phyloP scores from a whole-genome alignment of 2,888 invertebrate genomes.

The Argyresthia goedartella region DNA sequence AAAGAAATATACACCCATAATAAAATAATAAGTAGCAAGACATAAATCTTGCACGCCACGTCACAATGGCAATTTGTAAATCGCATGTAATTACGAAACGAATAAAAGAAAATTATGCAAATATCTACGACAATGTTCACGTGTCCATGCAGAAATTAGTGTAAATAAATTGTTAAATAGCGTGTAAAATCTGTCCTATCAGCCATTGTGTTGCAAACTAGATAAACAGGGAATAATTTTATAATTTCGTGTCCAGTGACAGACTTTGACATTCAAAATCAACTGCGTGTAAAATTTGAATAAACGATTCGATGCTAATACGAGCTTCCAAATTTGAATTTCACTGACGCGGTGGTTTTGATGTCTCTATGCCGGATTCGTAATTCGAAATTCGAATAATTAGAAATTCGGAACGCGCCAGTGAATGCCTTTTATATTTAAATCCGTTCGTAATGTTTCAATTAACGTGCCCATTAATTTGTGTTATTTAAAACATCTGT shows the following conservation, averaged over 20 bases:
- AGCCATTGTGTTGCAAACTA: constrained; percentile 37
- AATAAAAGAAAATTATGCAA: constrained; percentile 48
- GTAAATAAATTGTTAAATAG: constrained; percentile 59
- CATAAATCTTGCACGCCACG: constrained; percentile 18
- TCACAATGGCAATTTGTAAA: constrained; percentile 31
- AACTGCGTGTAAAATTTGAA: constrained; percentile 66
- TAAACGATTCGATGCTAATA: constrained; percentile 49
- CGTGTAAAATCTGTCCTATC: constrained; percentile 45
- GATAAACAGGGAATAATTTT: constrained; percentile 45
- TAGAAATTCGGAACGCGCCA: constrained; percentile 44
- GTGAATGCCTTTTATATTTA: constrained; percentile 46
- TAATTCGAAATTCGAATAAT: constrained; percentile 47
- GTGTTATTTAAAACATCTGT: background rate
- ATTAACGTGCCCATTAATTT: constrained; percentile 32
- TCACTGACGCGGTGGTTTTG: constrained; percentile 51
- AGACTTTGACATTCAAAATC: constrained; percentile 45
- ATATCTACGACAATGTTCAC: constrained; percentile 35
- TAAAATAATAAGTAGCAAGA: too few species aligned
- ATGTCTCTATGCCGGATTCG: constrained; percentile 36
- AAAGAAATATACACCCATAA: too few species aligned
- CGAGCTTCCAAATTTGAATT: constrained; percentile 43
- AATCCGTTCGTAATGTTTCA: constrained; percentile 27
- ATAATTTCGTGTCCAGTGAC: constrained; percentile 40
- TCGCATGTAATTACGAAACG: constrained; percentile 20
- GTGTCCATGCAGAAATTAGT: constrained; percentile 47